Evolutionary conservation across 2,113 vertebrate genomes (phyloP).

Genomic region (Rhea americana): DNA sequence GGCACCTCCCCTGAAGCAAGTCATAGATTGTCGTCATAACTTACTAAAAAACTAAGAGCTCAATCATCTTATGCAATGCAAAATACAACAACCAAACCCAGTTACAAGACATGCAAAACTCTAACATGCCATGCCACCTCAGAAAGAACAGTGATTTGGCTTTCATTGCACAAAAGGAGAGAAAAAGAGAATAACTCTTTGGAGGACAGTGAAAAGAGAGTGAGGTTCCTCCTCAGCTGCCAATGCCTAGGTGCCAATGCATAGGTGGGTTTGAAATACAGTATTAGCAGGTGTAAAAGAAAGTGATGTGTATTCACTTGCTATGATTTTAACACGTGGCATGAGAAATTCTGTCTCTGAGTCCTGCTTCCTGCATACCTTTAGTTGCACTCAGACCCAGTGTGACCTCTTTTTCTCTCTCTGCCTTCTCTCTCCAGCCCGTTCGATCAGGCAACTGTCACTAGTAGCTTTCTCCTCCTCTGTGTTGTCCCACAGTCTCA

Average conservation of each 20-base stretch:
- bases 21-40: neutral
- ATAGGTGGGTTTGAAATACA: neutral
- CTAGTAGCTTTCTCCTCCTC: neutral
- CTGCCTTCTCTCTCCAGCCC: fast-evolving
- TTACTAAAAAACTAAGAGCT: neutral
- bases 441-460: neutral
- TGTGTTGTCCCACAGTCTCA: neutral
- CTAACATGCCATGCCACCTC: neutral
- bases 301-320: fast-evolving
- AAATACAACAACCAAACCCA: neutral
- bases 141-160: neutral
- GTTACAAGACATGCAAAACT: neutral
- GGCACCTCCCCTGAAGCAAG: neutral
- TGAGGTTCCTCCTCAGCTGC: neutral
- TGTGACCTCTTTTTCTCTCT: neutral
- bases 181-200: neutral
- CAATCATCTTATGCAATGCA: neutral
- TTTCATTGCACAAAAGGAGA: neutral
- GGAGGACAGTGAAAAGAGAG: neutral
- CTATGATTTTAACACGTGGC: neutral
- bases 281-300: neutral
- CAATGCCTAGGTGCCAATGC: neutral
- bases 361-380: neutral
- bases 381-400: fast-evolving
- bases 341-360: neutral